Percentiles rank a stretch among this genome's conserved stretches.
phyloP scores from a whole-genome alignment of 2,113 vertebrate species.

The Odontophorus gujanensis region DNA sequence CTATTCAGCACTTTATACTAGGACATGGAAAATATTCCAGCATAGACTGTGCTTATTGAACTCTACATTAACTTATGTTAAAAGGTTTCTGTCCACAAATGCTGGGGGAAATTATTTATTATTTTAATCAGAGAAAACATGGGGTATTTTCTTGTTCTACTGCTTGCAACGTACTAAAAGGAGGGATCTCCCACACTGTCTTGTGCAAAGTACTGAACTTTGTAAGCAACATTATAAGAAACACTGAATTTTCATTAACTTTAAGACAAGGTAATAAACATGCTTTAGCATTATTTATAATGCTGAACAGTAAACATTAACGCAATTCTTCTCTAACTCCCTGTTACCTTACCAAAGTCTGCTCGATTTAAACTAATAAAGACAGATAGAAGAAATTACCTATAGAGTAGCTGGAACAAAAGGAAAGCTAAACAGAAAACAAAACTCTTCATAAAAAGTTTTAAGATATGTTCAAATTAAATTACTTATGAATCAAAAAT shows the following conservation, averaged over 20 bases:
- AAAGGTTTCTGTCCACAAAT: not conserved
- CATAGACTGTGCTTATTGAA: not conserved
- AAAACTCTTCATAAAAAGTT: not conserved
- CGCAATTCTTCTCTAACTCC: not conserved
- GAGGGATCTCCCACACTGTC: rapidly evolving
- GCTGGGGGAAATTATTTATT: not conserved
- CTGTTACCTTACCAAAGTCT: not conserved
- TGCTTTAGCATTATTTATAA: not conserved
- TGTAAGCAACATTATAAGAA: not conserved
- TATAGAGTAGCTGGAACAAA: conserved; percentile 5
- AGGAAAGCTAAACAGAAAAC: conserved; percentile 61
- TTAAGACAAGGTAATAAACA: not conserved
- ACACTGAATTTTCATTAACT: not conserved
- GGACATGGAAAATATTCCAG: not conserved
- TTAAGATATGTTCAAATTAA: not conserved
- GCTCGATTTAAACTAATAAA: conserved; percentile 47
- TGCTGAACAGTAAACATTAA: not conserved
- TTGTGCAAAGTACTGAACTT: not conserved
- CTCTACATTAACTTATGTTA: not conserved
- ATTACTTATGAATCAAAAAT: not conserved
- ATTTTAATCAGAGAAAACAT: not conserved
- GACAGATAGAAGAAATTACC: conserved; percentile 47
- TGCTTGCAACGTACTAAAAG: not conserved
- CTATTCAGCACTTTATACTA: not conserved
- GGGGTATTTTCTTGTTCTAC: not conserved